phyloP scores from a whole-genome alignment of 92 coral and sea anemone genomes.

The Plumapathes pennacea region DNA sequence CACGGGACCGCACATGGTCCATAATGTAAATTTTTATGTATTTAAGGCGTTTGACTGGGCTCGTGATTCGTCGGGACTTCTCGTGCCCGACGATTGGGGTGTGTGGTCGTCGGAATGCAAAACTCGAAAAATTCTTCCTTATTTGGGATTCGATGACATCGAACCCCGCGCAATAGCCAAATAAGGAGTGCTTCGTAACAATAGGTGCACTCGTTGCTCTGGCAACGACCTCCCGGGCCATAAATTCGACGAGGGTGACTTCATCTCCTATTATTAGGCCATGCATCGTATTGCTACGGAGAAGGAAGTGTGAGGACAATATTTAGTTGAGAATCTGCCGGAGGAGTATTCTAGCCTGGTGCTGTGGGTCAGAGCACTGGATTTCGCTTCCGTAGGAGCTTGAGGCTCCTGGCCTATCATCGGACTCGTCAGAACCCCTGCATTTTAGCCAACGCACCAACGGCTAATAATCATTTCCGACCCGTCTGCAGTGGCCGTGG shows the following conservation, averaged over 20 bases:
- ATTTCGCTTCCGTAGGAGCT: background rate
- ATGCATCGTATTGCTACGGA: slow-evolving; percentile 33
- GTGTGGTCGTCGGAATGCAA: slow-evolving; percentile 86
- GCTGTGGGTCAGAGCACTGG: slow-evolving; percentile 6
- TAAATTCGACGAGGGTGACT: slow-evolving; percentile 76
- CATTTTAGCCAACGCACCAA: too few relatives aligned
- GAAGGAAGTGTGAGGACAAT: slow-evolving; percentile 1
- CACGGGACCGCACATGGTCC: slow-evolving; percentile 52
- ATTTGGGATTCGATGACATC: slow-evolving; percentile 63
- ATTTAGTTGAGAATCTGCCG: background rate
- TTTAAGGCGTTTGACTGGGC: background rate
- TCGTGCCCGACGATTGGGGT: slow-evolving; percentile 83
- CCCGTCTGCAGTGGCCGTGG: too few relatives aligned
- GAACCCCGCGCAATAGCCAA: slow-evolving; percentile 57
- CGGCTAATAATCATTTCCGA: too few relatives aligned
- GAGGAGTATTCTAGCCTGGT: slow-evolving; percentile 4
- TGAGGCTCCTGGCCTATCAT: too few relatives aligned
- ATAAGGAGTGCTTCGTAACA: slow-evolving; percentile 64
- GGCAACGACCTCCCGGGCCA: slow-evolving; percentile 66
- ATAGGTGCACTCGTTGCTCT: slow-evolving; percentile 61
- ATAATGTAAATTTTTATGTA: background rate
- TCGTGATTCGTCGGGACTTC: slow-evolving; percentile 29
- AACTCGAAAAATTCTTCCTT: slow-evolving; percentile 57
- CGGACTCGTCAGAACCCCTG: too few relatives aligned
- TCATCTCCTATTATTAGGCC: slow-evolving; percentile 76